phyloP scores from a whole-genome alignment of 1,140 invertebrate species.

The Gryllus bimaculatus region DNA sequence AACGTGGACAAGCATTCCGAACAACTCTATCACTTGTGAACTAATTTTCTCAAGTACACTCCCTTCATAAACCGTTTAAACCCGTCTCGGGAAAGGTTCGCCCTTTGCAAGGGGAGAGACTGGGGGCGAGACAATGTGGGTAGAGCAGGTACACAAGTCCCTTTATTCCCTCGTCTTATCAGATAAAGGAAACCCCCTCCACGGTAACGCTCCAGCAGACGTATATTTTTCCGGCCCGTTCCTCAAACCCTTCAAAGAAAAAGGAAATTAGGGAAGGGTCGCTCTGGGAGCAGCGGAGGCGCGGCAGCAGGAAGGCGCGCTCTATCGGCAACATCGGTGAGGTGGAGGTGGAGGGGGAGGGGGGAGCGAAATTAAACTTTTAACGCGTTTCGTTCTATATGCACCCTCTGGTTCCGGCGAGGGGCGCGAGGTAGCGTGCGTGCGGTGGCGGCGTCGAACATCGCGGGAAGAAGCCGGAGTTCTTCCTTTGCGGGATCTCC shows the following conservation, averaged over 20 bases:
- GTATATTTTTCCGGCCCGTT: neutral
- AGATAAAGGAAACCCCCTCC: neutral
- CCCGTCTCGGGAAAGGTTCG: too few relatives aligned
- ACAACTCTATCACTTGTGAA: too few relatives aligned
- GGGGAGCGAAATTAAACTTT: neutral
- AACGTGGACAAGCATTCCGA: too few relatives aligned
- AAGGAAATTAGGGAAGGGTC: neutral
- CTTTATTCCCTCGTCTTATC: neutral
- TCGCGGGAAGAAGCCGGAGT: too few relatives aligned
- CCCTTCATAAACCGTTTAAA: too few relatives aligned
- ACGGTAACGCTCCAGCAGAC: neutral
- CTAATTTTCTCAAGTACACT: too few relatives aligned
- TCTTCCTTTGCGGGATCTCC: too few relatives aligned
- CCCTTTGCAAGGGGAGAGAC: too few relatives aligned
- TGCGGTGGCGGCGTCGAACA: too few relatives aligned
- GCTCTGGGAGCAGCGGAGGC: neutral
- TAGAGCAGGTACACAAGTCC: neutral
- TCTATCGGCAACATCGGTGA: neutral
- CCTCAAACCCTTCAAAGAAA: neutral
- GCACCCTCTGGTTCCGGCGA: neutral
- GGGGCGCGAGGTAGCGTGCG: too few relatives aligned
- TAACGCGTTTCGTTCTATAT: neutral
- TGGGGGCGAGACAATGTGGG: too few relatives aligned
- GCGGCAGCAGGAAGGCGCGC: neutral
- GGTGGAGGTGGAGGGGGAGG: too few relatives aligned